phyloP scores from a whole-genome alignment of 2,888 invertebrate genomes.

The Troglohyphantes excavatus region DNA sequence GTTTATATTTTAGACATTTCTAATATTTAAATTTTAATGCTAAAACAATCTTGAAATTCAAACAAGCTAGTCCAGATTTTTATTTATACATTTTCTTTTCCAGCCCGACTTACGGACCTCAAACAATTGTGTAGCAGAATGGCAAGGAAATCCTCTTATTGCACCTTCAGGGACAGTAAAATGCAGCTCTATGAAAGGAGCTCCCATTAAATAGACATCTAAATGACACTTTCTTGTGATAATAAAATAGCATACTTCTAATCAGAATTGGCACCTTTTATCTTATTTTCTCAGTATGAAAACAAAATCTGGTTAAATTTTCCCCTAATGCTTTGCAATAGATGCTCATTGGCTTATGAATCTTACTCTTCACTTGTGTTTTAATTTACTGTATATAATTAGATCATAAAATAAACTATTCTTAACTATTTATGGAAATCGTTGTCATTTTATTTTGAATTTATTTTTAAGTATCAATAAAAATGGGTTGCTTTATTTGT shows the following conservation, averaged over 20 bases:
- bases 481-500: not conserved
- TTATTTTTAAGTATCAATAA: slow-evolving; percentile 14
- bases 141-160: slow-evolving; percentile 91
- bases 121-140: slow-evolving; percentile 88
- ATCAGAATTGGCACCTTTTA: slow-evolving; percentile 21
- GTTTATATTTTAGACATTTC: too few species aligned
- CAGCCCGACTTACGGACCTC: slow-evolving; percentile 83
- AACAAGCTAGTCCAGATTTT: too few species aligned
- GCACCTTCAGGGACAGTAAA: slow-evolving; percentile 87
- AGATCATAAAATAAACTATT: slow-evolving; percentile 30
- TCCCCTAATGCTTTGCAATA: not conserved
- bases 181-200: slow-evolving; percentile 89
- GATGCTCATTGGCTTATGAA: slow-evolving; percentile 10
- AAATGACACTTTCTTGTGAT: slow-evolving; percentile 31
- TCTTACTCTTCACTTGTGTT: slow-evolving; percentile 15
- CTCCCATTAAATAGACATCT: slow-evolving; percentile 89
- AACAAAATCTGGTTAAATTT: not conserved
- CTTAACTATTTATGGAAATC: slow-evolving; percentile 36
- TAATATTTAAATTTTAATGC: too few species aligned
- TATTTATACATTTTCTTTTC: slow-evolving; percentile 38
- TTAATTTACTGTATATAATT: slow-evolving; percentile 49
- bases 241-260: not conserved
- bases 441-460: slow-evolving; percentile 31
- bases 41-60: too few species aligned
- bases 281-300: not conserved